Evolutionary conservation across 2,797 vertebrate genomes (phyloP).

Genomic region (Acrossocheilus fasciatus): DNA sequence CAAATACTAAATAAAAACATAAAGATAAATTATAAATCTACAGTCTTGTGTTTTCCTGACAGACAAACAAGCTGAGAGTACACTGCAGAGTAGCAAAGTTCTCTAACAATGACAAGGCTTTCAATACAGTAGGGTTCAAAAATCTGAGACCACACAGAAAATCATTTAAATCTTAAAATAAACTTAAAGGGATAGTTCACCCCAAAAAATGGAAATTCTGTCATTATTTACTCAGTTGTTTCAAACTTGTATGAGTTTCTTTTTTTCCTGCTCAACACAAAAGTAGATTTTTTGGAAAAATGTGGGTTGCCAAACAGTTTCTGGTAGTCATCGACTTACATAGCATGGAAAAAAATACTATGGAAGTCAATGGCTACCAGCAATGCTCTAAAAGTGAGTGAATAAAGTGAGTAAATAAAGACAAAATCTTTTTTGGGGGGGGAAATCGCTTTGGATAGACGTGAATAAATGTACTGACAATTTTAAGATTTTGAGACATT

Average conservation of each 20-base stretch:
- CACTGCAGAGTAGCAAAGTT: neutral
- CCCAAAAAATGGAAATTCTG: neutral
- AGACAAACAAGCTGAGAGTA: neutral
- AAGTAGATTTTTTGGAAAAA: neutral
- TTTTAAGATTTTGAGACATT: neutral
- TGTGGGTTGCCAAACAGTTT: no score
- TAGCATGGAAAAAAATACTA: no score
- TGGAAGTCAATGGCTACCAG: no score
- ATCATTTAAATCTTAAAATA: neutral
- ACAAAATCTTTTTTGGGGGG: no score
- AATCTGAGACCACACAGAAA: neutral
- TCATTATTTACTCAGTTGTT: neutral
- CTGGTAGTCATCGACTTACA: no score
- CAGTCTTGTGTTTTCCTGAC: conserved; percentile 46
- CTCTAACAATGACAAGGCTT: conserved; percentile 2
- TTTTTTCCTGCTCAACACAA: neutral
- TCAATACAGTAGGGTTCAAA: neutral
- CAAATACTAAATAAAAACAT: conserved; percentile 68
- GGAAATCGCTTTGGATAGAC: neutral
- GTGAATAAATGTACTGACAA: neutral
- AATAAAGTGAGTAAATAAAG: no score
- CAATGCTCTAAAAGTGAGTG: no score
- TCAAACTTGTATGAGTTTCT: neutral
- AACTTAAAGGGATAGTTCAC: neutral
- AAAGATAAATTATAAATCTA: conserved; percentile 75